phyloP scores from a whole-genome alignment of 2,888 invertebrate species.

The Aplocera efformata region DNA sequence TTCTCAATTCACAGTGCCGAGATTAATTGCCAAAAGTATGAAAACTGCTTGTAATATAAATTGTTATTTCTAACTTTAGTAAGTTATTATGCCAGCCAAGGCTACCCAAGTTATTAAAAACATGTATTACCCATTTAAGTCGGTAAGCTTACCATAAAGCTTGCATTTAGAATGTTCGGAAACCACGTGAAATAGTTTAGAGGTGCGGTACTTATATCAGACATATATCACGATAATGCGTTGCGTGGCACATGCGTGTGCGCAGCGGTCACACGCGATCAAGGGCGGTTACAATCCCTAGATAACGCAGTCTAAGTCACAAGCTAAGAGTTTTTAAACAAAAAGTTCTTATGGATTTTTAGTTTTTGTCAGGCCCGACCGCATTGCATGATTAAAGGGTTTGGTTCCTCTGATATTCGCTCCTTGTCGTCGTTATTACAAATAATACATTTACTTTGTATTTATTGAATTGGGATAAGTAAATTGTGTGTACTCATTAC shows the following conservation, averaged over 20 bases:
- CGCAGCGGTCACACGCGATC: constrained; percentile 50
- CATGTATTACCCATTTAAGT: constrained; percentile 6
- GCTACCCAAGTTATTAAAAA: constrained; percentile 10
- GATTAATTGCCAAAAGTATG: too few species aligned
- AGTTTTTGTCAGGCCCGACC: too few species aligned
- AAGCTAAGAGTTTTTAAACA: constrained; percentile 14
- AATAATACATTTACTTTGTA: too few species aligned
- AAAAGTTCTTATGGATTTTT: neutral
- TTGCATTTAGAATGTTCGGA: constrained; percentile 24
- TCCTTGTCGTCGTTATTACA: too few species aligned
- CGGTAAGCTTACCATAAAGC: neutral
- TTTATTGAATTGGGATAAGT: too few species aligned
- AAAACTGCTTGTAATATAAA: too few species aligned
- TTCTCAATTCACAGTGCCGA: too few species aligned
- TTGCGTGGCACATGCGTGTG: constrained; percentile 39
- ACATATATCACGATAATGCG: constrained; percentile 32
- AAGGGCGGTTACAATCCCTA: constrained; percentile 78
- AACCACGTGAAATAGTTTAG: constrained; percentile 24
- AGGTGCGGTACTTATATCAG: constrained; percentile 25
- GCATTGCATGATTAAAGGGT: too few species aligned
- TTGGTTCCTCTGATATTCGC: too few species aligned
- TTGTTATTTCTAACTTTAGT: constrained; percentile 3
- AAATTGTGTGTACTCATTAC: too few species aligned
- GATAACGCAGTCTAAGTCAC: constrained; percentile 28
- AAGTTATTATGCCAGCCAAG: constrained; percentile 9